Conservation (phyloP, 2,797 vertebrate genomes). For the Gymnoscopelus microlampas region DNA sequence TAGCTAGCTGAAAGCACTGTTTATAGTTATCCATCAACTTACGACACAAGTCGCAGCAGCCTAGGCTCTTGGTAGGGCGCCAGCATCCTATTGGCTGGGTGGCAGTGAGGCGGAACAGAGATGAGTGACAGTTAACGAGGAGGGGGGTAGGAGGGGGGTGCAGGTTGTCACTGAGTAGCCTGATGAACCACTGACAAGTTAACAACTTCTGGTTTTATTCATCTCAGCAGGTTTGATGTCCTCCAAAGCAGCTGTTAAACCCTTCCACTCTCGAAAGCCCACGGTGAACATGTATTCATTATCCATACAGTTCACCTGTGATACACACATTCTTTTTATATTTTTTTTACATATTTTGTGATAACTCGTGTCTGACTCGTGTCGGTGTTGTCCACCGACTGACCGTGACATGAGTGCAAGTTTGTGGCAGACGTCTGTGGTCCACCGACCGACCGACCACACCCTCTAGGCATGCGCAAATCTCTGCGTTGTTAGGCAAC, state of each 20-base stretch:
- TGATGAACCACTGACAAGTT: slow-evolving; percentile 75
- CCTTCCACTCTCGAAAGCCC: slow-evolving; percentile 6
- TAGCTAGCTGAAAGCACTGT: slow-evolving; percentile 74
- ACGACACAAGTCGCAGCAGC: slow-evolving; percentile 72
- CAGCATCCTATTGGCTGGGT: slow-evolving; percentile 78
- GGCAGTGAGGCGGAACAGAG: slow-evolving; percentile 80
- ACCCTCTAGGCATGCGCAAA: too few relatives aligned
- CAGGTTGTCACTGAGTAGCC: slow-evolving; percentile 38
- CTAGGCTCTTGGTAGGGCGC: slow-evolving; percentile 76
- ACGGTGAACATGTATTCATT: slow-evolving; percentile 8
- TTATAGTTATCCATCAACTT: slow-evolving; percentile 79
- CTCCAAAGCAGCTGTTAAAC: slow-evolving; percentile 56
- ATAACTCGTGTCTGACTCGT: too few relatives aligned
- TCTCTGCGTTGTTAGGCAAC: too few relatives aligned
- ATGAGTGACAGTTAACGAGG: slow-evolving; percentile 79
- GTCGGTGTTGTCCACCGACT: too few relatives aligned
- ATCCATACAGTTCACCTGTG: background rate
- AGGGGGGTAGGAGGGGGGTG: background rate
- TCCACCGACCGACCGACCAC: too few relatives aligned
- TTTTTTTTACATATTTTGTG: too few relatives aligned
- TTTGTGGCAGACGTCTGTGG: too few relatives aligned
- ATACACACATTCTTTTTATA: background rate
- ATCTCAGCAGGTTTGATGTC: slow-evolving; percentile 50
- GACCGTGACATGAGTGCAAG: too few relatives aligned
- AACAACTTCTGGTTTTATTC: slow-evolving; percentile 68